phyloP scores from a whole-genome alignment of 2,797 vertebrate species.

The Capromys pilorides region DNA sequence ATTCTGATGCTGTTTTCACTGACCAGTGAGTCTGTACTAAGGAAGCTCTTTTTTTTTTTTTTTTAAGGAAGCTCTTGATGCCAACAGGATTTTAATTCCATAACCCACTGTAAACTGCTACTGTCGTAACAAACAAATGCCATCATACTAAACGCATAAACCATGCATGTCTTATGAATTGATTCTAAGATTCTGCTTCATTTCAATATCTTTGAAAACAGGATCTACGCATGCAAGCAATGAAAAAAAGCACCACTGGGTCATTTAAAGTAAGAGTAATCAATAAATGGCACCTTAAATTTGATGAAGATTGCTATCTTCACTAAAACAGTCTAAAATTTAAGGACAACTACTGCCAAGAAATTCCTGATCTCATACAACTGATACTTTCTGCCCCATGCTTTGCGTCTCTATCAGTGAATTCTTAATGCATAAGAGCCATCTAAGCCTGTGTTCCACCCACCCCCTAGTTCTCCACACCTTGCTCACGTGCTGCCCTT shows the following conservation, averaged over 20 bases:
- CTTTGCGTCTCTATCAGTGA: too few species aligned
- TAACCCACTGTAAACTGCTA: background rate
- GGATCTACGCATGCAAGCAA: background rate
- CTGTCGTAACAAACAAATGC: background rate
- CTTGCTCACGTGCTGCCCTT: background rate
- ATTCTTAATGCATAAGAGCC: too few species aligned
- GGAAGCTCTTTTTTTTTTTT: too few species aligned
- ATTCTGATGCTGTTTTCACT: background rate
- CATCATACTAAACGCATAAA: background rate
- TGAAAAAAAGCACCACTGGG: background rate
- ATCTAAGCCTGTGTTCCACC: too few species aligned
- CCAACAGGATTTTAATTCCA: background rate
- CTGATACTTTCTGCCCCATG: too few species aligned
- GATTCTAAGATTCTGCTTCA: constrained; percentile 11
- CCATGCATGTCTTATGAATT: background rate
- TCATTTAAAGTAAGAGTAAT: background rate
- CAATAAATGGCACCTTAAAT: background rate
- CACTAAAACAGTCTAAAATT: constrained; percentile 19
- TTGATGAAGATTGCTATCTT: background rate
- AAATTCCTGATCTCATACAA: background rate
- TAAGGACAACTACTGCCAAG: constrained; percentile 7
- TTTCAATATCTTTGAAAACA: constrained; percentile 36
- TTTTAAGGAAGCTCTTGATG: background rate
- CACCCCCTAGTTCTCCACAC: too few species aligned
- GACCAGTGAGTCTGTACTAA: background rate